These are phyloP conservation scores for Argyresthia goedartella DNA, from an alignment of 2,888 invertebrate genomes.

Conservation along the genomic window DNA sequence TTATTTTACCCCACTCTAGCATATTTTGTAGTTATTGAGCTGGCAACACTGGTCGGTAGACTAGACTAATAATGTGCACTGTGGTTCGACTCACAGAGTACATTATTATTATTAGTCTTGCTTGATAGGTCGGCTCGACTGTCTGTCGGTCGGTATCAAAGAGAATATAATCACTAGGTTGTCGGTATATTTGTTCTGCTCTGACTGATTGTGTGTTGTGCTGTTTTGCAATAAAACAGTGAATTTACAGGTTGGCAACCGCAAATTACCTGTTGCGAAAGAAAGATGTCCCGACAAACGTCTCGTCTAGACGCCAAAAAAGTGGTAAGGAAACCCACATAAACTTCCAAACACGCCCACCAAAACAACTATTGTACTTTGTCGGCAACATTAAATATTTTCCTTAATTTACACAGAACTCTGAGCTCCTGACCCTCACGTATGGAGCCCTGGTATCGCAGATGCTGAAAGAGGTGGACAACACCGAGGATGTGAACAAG, in stretches of 20 bases:
- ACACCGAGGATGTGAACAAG: conserved; percentile 97
- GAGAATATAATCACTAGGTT: too few relatives aligned
- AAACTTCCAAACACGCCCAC: not conserved
- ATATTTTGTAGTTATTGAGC: too few relatives aligned
- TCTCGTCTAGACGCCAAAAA: conserved; percentile 81
- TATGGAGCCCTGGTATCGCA: conserved; percentile 98
- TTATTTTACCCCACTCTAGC: too few relatives aligned
- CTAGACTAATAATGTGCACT: too few relatives aligned
- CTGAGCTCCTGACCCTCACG: conserved; percentile 95
- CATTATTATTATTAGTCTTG: too few relatives aligned
- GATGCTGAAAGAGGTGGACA: conserved; percentile 96
- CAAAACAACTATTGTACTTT: not conserved
- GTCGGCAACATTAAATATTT: conserved; percentile 1
- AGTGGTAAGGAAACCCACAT: conserved; percentile 70
- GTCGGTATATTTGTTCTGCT: not conserved
- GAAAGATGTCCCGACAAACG: conserved; percentile 76
- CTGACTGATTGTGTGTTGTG: not conserved
- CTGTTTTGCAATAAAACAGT: not conserved
- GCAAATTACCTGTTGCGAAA: not conserved
- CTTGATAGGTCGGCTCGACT: too few relatives aligned
- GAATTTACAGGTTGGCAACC: not conserved
- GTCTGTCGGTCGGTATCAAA: too few relatives aligned
- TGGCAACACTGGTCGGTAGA: too few relatives aligned
- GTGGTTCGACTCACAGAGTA: too few relatives aligned
- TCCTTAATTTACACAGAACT: conserved; percentile 77